A percentile compares a stretch with the other conserved stretches of the same genome.
Conservation (phyloP, 2,113 vertebrate species). For the Hemicordylus capensis region DNA sequence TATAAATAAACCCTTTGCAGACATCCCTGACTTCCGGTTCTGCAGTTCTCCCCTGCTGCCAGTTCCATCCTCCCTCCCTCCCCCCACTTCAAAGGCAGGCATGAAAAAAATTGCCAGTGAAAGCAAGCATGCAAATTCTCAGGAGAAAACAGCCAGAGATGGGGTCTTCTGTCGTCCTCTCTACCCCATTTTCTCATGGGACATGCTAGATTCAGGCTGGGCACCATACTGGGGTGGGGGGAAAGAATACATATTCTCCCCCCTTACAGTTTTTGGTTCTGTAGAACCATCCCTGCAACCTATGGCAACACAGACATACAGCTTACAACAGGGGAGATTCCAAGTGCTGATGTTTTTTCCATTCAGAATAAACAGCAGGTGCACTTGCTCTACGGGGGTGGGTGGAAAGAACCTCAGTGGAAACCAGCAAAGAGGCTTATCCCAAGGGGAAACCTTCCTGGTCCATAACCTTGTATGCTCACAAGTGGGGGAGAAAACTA, state of each 20-base stretch:
- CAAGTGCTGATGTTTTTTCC: background rate
- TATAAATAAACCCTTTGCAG: conserved; percentile 38
- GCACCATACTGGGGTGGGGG: background rate
- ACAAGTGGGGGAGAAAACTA: background rate
- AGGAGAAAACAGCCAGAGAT: background rate
- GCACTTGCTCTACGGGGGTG: background rate
- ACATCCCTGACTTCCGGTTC: conserved; percentile 35
- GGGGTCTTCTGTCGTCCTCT: background rate
- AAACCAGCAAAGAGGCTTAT: background rate
- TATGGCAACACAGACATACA: background rate
- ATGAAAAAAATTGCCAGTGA: background rate
- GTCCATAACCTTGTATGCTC: background rate
- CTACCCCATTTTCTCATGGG: background rate
- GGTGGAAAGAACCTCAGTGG: background rate
- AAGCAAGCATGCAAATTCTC: conserved; percentile 1
- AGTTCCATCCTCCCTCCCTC: background rate
- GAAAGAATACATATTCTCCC: too few relatives aligned
- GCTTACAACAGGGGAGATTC: background rate
- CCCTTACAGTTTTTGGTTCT: background rate
- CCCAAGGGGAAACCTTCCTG: background rate
- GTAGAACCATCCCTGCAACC: background rate
- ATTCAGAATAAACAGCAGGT: background rate
- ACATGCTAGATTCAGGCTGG: background rate
- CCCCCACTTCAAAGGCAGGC: background rate
- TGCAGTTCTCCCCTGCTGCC: conserved; percentile 17